Evolutionary conservation across 2,113 vertebrate genomes (phyloP), one percentile per base, ranked within the genome.

Genomic region (Percina caprodes): DNA sequence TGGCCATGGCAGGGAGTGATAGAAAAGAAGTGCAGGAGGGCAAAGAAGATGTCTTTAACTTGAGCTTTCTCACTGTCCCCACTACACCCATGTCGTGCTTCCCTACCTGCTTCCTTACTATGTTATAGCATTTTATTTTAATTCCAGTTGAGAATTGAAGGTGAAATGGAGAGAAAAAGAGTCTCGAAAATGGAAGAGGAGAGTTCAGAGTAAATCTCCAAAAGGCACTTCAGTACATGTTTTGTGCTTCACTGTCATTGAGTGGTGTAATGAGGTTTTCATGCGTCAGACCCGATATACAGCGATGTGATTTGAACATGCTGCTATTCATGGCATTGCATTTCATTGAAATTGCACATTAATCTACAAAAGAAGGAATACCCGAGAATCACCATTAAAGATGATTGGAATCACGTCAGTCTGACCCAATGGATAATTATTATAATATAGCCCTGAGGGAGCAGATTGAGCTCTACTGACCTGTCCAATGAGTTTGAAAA

Each of bases 361-460:
- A 80, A 84, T 92, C 81, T 80, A 66, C 55, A 86, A 89, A 82
- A 71, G 75, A 74, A 71, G 12, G 26, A 77, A 89, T 62, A 67
- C 18, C 66, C 24, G n/a, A 86, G 79, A 83, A 82, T 88, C 74
- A 71, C 71, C 79, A 79, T 91, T 78, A 89, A 65, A 83, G 69
- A 88, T 83, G 86, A 92, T 75, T 85, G 78, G 79, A 91, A 87
- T 84, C 74, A 74, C 77, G 80, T 88, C 81, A 69, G 74, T 77
- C 74, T 65, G 84, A 89, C 80, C 87, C 88, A 77, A 85, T 74
- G 84, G 85, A 90, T 89, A 86, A 91, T 89, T 83, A 91, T 91
- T 71, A 80, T 72, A 65, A 49, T 66, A 42, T n/a, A 52, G 71
- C 84, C 82, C 82, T 0, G 42, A 62, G 88, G 86, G 78, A 86